Evolutionary conservation across 2,888 invertebrate species (phyloP), one percentile per base, ranked within the genome.

Genomic region (Drosophila eohydei): DNA sequence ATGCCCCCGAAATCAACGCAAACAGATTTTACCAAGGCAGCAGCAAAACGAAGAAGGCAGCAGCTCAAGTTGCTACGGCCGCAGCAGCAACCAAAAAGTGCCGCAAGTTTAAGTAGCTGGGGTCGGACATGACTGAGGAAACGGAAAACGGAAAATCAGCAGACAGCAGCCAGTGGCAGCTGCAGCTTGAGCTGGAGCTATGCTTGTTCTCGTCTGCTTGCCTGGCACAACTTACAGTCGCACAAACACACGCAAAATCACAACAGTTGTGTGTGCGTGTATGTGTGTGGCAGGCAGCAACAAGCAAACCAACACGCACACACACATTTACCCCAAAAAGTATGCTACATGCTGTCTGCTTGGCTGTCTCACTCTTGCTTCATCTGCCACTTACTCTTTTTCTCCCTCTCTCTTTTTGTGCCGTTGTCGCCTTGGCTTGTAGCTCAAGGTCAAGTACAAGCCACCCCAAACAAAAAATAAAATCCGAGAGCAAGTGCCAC

Each of bases 1-100:
- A 89, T 90, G 90, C 88, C 50, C 50, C 50, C 90, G 88, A 87
- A 90, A 85, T 87, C 88, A 90, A 87, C 87, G 89, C 89, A 90
- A 87, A 87, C 90, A 87, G 89, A 80, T 87, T 87, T 69, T 74
- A 87, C 89, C 88, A 81, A 90, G 87, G 50, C 65, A 81, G 41
- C 87, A 87, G 90, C 51, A 87, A 62, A 51, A 9, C 6, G 62
- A 46, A 86, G 69, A 48, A 54, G 43, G 55, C 43, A 48, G 21
- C 70, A 44, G 12, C 21, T 21, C 58, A 58, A 51, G 11, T 50
- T 50, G 32, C 50, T 16, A 50, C 54, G 38, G 38, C 52, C 11
- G 11, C 43, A 21, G 43, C 44, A 54, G 52, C 54, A 55, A 16
- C 28, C 52, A 14, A 30, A 62, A 63, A 51, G 8, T 14, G 46